A percentile compares a stretch with the other conserved stretches of the same genome.
These are phyloP conservation scores for Sthenelais limicola DNA, from an alignment of 2,888 invertebrate species.

Conservation along the genomic window DNA sequence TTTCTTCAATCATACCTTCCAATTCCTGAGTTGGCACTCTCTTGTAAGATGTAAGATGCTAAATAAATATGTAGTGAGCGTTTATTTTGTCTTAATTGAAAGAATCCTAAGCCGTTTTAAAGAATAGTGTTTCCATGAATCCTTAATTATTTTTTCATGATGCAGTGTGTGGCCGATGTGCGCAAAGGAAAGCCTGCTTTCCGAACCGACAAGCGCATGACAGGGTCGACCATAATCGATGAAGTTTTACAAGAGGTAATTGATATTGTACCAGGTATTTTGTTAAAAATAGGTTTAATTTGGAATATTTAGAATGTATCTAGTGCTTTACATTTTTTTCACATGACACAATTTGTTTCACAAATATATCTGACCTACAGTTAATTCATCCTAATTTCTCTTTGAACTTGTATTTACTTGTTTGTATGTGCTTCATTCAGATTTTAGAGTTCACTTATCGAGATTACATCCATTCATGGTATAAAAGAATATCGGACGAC, in stretches of 20 bases:
- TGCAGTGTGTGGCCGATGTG: conserved; percentile 61
- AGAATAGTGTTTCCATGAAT: conserved; percentile 17
- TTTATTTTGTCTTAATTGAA: neutral
- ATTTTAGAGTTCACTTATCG: conserved; percentile 82
- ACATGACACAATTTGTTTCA: too few species aligned
- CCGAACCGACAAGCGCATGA: conserved; percentile 77
- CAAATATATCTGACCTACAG: too few species aligned
- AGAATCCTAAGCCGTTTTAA: too few species aligned
- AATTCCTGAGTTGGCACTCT: too few species aligned
- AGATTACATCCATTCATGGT: conserved; percentile 85
- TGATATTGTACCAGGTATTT: too few species aligned
- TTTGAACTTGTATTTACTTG: too few species aligned
- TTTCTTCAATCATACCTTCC: too few species aligned
- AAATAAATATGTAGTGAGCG: neutral
- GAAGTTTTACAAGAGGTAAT: conserved; percentile 85
- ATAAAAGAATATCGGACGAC: conserved; percentile 77
- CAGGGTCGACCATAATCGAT: conserved; percentile 89
- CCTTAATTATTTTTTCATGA: conserved; percentile 1
- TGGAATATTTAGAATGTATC: too few species aligned
- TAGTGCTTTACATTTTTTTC: too few species aligned
- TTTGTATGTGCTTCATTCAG: too few species aligned
- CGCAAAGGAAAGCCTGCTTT: conserved; percentile 59
- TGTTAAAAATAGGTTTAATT: too few species aligned
- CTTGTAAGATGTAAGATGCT: neutral
- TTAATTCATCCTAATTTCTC: too few species aligned